Evolutionary conservation across 1,140 invertebrate genomes (phyloP).

Genomic region (Trachelipus rathkii): DNA sequence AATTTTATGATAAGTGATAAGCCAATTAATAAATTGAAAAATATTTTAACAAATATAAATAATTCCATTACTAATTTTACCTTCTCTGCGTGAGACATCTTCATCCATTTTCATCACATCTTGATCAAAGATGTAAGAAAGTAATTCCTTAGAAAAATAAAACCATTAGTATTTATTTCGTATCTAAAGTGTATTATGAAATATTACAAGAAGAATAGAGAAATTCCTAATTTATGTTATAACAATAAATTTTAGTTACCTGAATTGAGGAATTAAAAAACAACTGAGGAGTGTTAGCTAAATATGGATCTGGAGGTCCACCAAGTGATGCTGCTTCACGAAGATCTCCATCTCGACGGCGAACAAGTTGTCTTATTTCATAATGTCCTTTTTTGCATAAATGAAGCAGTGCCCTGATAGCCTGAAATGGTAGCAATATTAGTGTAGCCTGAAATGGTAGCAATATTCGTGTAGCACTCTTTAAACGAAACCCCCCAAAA

Average conservation of each 20-base stretch:
- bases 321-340: not conserved
- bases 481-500: no score
- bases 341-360: conserved; percentile 11
- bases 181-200: not conserved
- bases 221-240: not conserved
- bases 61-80: no score
- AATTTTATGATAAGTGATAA: no score
- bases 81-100: not conserved
- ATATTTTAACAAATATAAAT: no score
- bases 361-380: not conserved
- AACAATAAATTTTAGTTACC: not conserved
- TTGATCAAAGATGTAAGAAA: conserved; percentile 2
- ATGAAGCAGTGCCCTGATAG: not conserved
- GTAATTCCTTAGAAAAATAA: conserved; percentile 5
- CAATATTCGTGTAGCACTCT: no score
- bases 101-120: conserved; percentile 10
- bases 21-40: no score
- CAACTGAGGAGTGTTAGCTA: conserved; percentile 13
- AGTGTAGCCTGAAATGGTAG: not conserved
- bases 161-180: no score
- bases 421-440: not conserved
- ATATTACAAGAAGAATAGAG: not conserved
- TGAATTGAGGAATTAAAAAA: conserved; percentile 17
- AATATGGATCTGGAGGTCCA: not conserved
- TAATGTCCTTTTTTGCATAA: conserved; percentile 7